These are phyloP conservation scores for Triplophysa bombifrons DNA, from an alignment of 2,797 vertebrate species.

Conservation along the genomic window DNA sequence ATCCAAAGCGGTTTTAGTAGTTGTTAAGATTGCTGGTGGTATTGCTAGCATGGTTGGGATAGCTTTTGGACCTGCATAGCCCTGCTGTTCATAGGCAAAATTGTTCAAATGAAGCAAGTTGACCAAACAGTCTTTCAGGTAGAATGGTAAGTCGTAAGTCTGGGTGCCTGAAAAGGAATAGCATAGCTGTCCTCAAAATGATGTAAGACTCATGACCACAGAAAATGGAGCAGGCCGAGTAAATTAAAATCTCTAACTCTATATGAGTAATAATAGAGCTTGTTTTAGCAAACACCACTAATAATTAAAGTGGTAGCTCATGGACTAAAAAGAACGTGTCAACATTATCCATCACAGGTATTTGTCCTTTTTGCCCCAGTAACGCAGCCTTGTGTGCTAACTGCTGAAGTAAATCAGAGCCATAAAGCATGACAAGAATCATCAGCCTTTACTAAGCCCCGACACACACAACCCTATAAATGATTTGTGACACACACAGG, in stretches of 20 bases:
- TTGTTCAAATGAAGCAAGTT: neutral
- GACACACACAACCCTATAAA: neutral
- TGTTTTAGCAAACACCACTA: slow-evolving; percentile 1
- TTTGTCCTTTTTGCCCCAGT: slow-evolving; percentile 16
- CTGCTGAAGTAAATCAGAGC: slow-evolving; percentile 29
- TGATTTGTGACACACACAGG: slow-evolving; percentile 8
- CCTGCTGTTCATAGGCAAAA: neutral
- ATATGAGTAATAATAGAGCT: slow-evolving; percentile 1
- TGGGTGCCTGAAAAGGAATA: neutral
- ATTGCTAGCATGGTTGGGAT: neutral
- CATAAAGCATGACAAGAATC: slow-evolving; percentile 14
- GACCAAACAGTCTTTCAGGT: neutral
- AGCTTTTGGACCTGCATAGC: neutral
- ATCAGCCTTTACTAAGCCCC: slow-evolving; percentile 33
- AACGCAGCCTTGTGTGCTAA: slow-evolving; percentile 12
- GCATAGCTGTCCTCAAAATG: neutral
- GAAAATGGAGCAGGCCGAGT: neutral
- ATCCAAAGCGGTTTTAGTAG: neutral
- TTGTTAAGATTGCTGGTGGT: neutral
- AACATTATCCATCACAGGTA: slow-evolving; percentile 20
- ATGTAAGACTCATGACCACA: no score
- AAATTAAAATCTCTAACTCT: neutral
- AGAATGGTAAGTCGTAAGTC: neutral
- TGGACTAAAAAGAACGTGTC: neutral
- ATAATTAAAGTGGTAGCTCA: neutral